Conservation (phyloP, 37 sponge, comb jelly and placozoan species). For the Axinella damicornis region DNA sequence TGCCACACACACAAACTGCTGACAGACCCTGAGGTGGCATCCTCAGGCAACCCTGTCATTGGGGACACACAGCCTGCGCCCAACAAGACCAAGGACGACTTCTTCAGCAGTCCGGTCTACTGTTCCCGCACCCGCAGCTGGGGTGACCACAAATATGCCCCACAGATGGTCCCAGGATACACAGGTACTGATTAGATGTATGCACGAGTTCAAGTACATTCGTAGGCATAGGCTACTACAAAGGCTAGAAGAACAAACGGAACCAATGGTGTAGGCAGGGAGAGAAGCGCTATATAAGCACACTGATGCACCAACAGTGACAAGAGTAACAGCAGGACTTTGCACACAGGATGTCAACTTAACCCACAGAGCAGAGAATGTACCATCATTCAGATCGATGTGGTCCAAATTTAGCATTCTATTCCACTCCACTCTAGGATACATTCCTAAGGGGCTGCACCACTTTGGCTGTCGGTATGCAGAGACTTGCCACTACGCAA, state of each 20-base stretch:
- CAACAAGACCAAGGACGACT: conserved; percentile 28
- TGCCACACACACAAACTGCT: conserved; percentile 89
- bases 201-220: no score
- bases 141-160: conserved; percentile 84
- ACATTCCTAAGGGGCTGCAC: conserved; percentile 89
- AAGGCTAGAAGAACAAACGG: no score
- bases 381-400: not conserved
- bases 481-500: conserved; percentile 85
- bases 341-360: no score
- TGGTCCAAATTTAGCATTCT: no score
- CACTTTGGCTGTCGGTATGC: conserved; percentile 93
- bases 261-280: no score
- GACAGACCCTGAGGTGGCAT: conserved; percentile 73
- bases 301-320: no score
- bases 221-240: no score
- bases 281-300: no score
- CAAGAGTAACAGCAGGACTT: no score
- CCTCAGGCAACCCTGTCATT: conserved; percentile 84
- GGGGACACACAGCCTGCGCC: conserved; percentile 66
- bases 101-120: conserved; percentile 33
- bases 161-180: conserved; percentile 96
- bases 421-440: conserved; percentile 69
- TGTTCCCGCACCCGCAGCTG: conserved; percentile 49
- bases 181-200: conserved; percentile 67
- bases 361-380: not conserved